A percentile compares a stretch with the other conserved stretches of the same genome.
Conservation (phyloP, 2,888 invertebrate species). For the Galerucella calmariensis region DNA sequence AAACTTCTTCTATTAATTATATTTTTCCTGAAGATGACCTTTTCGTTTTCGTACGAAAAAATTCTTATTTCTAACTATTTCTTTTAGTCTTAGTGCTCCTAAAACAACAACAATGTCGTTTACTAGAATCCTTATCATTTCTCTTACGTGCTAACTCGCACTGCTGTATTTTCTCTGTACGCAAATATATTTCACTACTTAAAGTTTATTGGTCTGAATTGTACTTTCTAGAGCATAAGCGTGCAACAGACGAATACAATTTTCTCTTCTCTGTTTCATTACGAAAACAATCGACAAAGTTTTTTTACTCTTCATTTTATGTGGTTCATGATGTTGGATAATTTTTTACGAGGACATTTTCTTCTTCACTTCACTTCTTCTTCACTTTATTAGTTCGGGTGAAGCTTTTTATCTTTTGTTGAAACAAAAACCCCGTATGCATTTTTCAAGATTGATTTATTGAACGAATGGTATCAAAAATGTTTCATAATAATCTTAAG, state of each 20-base stretch:
- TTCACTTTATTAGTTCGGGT: too few species aligned
- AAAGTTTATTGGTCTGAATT: not conserved
- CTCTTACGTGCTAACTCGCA: constrained; percentile 39
- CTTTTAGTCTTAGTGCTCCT: constrained; percentile 49
- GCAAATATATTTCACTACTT: constrained; percentile 35
- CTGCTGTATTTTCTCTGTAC: constrained; percentile 16
- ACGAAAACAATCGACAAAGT: too few species aligned
- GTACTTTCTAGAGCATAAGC: not conserved
- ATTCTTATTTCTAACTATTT: constrained; percentile 55
- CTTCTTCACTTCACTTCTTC: too few species aligned
- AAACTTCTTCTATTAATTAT: not conserved
- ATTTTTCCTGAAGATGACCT: constrained; percentile 19
- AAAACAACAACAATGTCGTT: constrained; percentile 45
- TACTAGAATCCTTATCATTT: constrained; percentile 51
- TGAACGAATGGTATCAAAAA: too few species aligned
- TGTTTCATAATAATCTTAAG: too few species aligned
- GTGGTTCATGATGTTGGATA: too few species aligned
- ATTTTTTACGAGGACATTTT: too few species aligned
- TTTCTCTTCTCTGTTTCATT: not conserved
- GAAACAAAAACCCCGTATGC: too few species aligned
- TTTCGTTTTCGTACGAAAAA: constrained; percentile 39
- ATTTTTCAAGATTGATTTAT: too few species aligned
- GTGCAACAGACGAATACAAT: not conserved
- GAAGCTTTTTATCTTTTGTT: too few species aligned
- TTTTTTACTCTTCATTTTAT: too few species aligned